Evolutionary conservation across 2,797 vertebrate genomes (phyloP), one percentile per base, ranked within the genome.

Genomic region (Myiotriccus ornatus): DNA sequence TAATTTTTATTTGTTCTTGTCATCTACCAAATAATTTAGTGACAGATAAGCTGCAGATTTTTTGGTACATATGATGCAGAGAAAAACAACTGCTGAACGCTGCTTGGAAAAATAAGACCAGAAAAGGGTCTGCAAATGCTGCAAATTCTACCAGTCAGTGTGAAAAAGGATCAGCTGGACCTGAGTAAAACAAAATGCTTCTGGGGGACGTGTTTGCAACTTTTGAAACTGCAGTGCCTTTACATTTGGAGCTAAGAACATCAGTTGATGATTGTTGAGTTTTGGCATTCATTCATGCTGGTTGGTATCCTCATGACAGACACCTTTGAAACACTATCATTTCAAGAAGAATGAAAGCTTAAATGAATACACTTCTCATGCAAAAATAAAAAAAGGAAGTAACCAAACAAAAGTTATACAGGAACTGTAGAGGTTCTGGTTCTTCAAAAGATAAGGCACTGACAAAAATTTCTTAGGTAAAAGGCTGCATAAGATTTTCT

Each of bases 371-470:
- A 91, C 67, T 92, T 95, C 94, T 97, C 76, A 91, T 97, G 96
- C n/a, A 93, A 96, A 95, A 84, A 56, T 91, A 68, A 65, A 68
- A 56, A 34, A 27, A 15, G 21, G 17, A 43, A 63, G 44, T 39
- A 84, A 87, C 10, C 52, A 52, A 95, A 94, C 53, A 77, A 87
- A 97, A 96, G 94, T 82, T 95, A 88, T 93, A 97, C 71, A 90
- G 96, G 93, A 96, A 93, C 96, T 97, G 97, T 95, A 98, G 97
- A 98, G 95, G 98, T 98, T 98, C 97, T 98, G 96, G 95, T 97
- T 98, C 97, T 98, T 98, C 96, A 91, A 97, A 97, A 97, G 97
- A 97, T 99, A 99, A 99, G 99, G 99, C 99, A 99, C 99, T 98
- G 98, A 98, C 98, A 98, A 98, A 98, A 98, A 98, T 98, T 98